Evolutionary conservation across 2,797 vertebrate species (phyloP), one percentile per base, ranked within the genome.

Genomic region (Schizopygopsis pylzovi): DNA sequence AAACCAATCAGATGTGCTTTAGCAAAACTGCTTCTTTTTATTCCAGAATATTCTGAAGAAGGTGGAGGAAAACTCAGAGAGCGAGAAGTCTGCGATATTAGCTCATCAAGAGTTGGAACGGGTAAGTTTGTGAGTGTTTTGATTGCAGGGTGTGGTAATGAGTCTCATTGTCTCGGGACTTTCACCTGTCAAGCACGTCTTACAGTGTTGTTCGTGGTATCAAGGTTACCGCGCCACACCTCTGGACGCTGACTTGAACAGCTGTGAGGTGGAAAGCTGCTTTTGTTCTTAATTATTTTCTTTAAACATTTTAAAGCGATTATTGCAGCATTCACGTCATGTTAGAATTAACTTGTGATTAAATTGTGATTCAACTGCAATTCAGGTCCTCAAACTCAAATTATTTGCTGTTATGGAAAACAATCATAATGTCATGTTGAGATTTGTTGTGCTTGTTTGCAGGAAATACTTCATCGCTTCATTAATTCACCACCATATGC

Each of bases 31-130:
- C 22, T 49, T 61, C 16, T 87, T 88, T 59, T 79, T 20, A 61
- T 52, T 81, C 11, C 92, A 99, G 98, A 99, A 99, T 89, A 99
- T 99, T 90, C 93, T 99, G 90, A 99, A 99, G 94, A 97, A 96
- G 91, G 96, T 95, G 16, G 97, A 99, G 75, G 97, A 98, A 90
- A 93, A 96, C 71, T 97, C 98, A 0, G 95, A 97, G 80, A 95
- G 95, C 0, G 97, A 99, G 87, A 89, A 87, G 67, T 97, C 95
- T 0, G 97, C 98, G 6, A 93, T 98, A 87, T 97, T 96, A 0
- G 98, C 98, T 59, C 97, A 98, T 91, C 95, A 95, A 79, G 95
- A 97, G 78, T 93, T 99, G 91, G 98, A 99, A 90, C 95, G 96
- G 93, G 98, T 99, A 93, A 93, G 95, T 83, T 59, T 87, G 73